phyloP scores from a whole-genome alignment of 2,797 vertebrate genomes.

The Gallinago nigripennis region DNA sequence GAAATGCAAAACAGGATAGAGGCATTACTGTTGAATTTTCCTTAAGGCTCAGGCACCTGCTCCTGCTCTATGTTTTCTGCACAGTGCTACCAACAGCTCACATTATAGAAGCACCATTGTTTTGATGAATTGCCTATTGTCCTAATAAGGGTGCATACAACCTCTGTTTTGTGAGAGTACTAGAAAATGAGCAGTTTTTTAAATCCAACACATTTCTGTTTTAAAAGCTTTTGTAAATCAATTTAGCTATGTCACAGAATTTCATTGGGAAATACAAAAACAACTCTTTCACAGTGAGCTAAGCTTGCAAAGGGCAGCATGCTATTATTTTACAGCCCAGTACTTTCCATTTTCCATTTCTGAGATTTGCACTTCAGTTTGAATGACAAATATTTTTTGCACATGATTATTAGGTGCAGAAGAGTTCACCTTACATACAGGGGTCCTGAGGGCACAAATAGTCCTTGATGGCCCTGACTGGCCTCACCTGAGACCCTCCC shows the following conservation, averaged over 20 bases:
- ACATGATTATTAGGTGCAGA: background rate
- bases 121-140: slow-evolving; percentile 19
- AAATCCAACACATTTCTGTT: background rate
- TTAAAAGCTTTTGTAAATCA: slow-evolving; percentile 53
- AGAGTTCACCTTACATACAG: background rate
- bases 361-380: background rate
- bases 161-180: background rate
- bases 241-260: background rate
- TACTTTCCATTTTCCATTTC: slow-evolving; percentile 20
- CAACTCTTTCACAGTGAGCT: background rate
- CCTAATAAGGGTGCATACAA: slow-evolving; percentile 18
- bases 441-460: background rate
- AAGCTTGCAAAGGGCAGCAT: background rate
- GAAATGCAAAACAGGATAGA: background rate
- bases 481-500: background rate
- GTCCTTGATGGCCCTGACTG: background rate
- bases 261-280: background rate
- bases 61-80: background rate
- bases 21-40: background rate
- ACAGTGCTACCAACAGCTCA: background rate
- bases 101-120: background rate
- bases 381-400: background rate
- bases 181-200: background rate
- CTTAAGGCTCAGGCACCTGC: slow-evolving; percentile 1
- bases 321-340: slow-evolving; percentile 30